phyloP scores from a whole-genome alignment of 2,888 invertebrate genomes.

The Apocheima hispidaria region DNA sequence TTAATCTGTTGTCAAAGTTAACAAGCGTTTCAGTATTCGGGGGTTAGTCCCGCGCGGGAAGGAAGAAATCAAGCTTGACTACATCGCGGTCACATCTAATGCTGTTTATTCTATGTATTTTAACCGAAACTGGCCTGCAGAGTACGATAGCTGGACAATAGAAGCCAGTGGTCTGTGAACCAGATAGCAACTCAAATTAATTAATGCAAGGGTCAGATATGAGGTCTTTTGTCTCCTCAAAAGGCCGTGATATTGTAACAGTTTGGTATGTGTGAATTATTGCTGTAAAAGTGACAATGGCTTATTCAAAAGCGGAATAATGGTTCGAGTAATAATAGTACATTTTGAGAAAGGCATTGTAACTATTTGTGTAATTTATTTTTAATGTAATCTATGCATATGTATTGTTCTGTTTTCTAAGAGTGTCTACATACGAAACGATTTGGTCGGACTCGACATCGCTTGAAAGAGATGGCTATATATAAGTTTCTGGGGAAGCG shows the following conservation, averaged over 20 bases:
- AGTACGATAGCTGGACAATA: conserved; percentile 59
- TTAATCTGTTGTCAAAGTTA: too few relatives aligned
- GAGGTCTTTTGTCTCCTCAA: conserved; percentile 47
- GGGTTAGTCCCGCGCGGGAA: too few relatives aligned
- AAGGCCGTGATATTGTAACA: conserved; percentile 45
- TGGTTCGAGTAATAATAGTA: conserved; percentile 18
- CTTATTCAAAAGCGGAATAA: conserved; percentile 21
- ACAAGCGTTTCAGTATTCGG: too few relatives aligned
- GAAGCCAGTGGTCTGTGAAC: conserved; percentile 61
- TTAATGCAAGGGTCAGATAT: conserved; percentile 56
- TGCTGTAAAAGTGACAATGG: conserved; percentile 27
- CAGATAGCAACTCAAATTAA: conserved; percentile 66
- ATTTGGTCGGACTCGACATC: too few relatives aligned
- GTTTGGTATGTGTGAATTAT: conserved; percentile 38
- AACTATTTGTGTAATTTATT: too few relatives aligned
- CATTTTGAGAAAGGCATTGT: background rate
- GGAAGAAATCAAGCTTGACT: too few relatives aligned
- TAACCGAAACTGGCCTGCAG: conserved; percentile 41
- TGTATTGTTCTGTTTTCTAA: too few relatives aligned
- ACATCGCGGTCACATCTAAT: too few relatives aligned
- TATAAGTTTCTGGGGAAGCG: too few relatives aligned
- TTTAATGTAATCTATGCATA: too few relatives aligned
- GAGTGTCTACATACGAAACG: too few relatives aligned
- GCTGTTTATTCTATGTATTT: conserved; percentile 36
- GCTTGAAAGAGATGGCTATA: too few relatives aligned